Evolutionary conservation across 2,797 vertebrate species (phyloP).

Genomic region (Phalanger gymnotis): DNA sequence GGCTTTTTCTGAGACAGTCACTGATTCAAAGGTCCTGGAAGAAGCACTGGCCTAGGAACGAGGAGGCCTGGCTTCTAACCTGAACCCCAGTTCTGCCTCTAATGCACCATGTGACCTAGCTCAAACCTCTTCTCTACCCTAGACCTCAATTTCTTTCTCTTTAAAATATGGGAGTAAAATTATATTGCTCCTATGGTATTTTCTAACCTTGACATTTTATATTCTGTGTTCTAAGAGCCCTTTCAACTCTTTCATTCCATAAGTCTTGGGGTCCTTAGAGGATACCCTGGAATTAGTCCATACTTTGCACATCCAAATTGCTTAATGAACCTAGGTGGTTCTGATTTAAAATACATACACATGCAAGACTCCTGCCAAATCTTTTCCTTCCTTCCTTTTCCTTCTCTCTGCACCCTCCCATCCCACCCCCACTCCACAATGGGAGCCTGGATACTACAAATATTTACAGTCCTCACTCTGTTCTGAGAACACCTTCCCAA

Average conservation of each 20-base stretch:
- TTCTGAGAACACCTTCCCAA: background rate
- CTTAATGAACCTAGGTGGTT: background rate
- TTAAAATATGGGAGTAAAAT: background rate
- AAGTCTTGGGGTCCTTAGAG: background rate
- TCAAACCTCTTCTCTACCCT: conserved; percentile 5
- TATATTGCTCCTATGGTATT: background rate
- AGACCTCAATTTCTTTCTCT: background rate
- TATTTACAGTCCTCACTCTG: background rate
- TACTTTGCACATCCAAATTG: background rate
- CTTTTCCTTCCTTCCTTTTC: background rate
- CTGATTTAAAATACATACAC: background rate
- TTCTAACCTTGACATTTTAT: background rate
- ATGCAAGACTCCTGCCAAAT: background rate
- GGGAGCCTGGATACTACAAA: background rate
- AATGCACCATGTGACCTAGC: background rate
- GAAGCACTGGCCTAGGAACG: background rate
- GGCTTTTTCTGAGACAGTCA: background rate
- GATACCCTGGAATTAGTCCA: background rate
- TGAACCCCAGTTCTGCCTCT: background rate
- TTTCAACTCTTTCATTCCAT: background rate
- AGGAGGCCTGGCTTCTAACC: background rate
- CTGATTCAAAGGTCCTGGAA: background rate
- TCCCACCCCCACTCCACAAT: background rate
- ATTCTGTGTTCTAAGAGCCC: background rate
- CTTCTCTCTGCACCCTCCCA: background rate